These are phyloP conservation scores for Semnornis frantzii DNA, from an alignment of 2,113 vertebrate species.

Conservation along the genomic window DNA sequence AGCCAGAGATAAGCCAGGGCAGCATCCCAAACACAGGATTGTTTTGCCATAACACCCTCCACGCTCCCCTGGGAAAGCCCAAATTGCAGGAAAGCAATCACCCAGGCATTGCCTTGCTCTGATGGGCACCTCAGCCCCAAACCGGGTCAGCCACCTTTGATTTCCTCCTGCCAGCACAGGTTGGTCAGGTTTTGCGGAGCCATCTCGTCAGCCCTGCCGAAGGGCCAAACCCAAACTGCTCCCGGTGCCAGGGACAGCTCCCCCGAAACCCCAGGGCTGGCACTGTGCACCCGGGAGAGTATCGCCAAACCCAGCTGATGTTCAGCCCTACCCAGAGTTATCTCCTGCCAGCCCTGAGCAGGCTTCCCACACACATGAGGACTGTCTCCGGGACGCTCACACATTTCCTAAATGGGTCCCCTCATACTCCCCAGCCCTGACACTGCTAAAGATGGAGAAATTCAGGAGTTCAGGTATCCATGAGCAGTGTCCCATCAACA, in stretches of 20 bases:
- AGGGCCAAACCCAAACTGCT: not conserved
- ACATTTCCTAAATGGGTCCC: rapidly evolving
- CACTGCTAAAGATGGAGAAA: not conserved
- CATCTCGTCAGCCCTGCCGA: not conserved
- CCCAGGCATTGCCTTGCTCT: not conserved
- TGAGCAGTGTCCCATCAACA: not conserved
- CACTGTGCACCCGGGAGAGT: not conserved
- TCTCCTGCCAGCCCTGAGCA: not conserved
- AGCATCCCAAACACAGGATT: not conserved
- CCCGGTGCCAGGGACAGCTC: rapidly evolving
- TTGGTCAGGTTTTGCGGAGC: slow-evolving; percentile 12
- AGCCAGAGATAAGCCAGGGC: not conserved
- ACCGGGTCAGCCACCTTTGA: not conserved
- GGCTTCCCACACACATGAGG: not conserved
- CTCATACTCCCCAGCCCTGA: rapidly evolving
- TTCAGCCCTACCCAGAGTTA: not conserved
- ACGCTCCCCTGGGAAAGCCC: not conserved
- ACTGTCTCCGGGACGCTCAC: rapidly evolving
- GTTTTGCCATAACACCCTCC: not conserved
- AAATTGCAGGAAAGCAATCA: not conserved
- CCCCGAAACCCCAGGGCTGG: not conserved
- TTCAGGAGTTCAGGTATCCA: rapidly evolving
- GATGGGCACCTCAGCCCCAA: not conserved
- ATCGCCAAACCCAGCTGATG: not conserved
- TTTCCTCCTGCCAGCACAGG: slow-evolving; percentile 9